Percentiles rank a stretch among this genome's conserved stretches.
Conservation (phyloP, 2,888 invertebrate species). For the Dusona sp. region DNA sequence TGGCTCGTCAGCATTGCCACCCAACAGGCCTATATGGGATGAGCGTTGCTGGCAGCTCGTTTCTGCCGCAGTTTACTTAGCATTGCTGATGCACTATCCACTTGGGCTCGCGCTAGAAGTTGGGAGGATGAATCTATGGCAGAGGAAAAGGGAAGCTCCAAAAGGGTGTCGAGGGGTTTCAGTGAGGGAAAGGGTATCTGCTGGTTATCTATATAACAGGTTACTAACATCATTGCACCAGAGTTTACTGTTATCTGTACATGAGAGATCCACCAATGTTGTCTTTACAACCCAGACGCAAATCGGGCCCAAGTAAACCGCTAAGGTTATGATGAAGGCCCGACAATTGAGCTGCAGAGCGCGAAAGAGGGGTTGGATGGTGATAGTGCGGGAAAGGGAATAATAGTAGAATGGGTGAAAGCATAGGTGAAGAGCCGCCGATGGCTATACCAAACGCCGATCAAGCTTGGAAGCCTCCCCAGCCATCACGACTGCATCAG, state of each 20-base stretch:
- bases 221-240: conserved; percentile 9
- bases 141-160: not conserved
- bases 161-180: conserved; percentile 26
- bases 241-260: not conserved
- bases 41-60: conserved; percentile 63
- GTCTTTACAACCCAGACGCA: not conserved
- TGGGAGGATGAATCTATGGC: not conserved
- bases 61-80: conserved; percentile 81
- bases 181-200: conserved; percentile 4
- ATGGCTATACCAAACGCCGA: conserved; percentile 43
- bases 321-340: conserved; percentile 73
- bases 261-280: not conserved
- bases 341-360: conserved; percentile 25
- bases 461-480: conserved; percentile 45
- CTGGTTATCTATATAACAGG: conserved; percentile 8
- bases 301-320: conserved; percentile 70
- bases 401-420: conserved; percentile 35
- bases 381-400: not conserved
- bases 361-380: conserved; percentile 38
- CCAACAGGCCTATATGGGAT: conserved; percentile 46
- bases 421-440: conserved; percentile 49
- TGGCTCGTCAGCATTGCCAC: conserved; percentile 40
- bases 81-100: conserved; percentile 82
- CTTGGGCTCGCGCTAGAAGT: conserved; percentile 57
- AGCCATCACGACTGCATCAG: conserved; percentile 55